These are phyloP conservation scores for Notiomystis cincta DNA, from an alignment of 2,113 vertebrate species.

Conservation along the genomic window DNA sequence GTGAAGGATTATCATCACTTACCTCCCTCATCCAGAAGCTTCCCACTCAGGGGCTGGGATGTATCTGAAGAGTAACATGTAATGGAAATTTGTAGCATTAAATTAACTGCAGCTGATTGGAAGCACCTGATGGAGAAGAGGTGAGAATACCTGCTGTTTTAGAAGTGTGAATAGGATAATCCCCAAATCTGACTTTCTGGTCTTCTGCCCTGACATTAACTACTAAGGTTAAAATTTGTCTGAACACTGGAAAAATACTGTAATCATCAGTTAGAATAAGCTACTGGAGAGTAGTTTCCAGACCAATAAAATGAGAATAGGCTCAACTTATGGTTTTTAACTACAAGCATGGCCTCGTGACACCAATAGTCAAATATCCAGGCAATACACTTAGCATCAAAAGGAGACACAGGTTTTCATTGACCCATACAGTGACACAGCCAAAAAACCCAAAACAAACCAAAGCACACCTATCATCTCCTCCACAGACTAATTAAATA, in stretches of 20 bases:
- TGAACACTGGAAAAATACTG: constrained; percentile 13
- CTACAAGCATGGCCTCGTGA: not conserved
- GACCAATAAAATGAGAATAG: not conserved
- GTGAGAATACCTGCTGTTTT: constrained; percentile 66
- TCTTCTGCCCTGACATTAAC: constrained; percentile 62
- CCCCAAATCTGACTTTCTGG: constrained; percentile 46
- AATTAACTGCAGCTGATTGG: constrained; percentile 60
- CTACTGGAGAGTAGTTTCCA: not conserved
- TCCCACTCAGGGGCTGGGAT: constrained; percentile 63
- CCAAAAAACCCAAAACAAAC: not conserved
- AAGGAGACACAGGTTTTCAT: not conserved
- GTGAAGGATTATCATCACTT: constrained; percentile 63
- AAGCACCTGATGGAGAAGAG: constrained; percentile 65
- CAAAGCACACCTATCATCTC: not conserved
- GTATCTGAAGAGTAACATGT: constrained; percentile 67
- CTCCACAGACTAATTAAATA: constrained; percentile 7
- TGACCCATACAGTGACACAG: not conserved
- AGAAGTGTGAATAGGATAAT: constrained; percentile 60
- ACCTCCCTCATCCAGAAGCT: constrained; percentile 66
- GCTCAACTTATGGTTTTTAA: not conserved
- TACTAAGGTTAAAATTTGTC: constrained; percentile 34
- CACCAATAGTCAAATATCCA: constrained; percentile 5
- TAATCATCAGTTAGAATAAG: not conserved
- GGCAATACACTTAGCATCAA: not conserved
- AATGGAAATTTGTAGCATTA: constrained; percentile 66